Conservation (phyloP, 2,113 vertebrate species). For the Promerops cafer region DNA sequence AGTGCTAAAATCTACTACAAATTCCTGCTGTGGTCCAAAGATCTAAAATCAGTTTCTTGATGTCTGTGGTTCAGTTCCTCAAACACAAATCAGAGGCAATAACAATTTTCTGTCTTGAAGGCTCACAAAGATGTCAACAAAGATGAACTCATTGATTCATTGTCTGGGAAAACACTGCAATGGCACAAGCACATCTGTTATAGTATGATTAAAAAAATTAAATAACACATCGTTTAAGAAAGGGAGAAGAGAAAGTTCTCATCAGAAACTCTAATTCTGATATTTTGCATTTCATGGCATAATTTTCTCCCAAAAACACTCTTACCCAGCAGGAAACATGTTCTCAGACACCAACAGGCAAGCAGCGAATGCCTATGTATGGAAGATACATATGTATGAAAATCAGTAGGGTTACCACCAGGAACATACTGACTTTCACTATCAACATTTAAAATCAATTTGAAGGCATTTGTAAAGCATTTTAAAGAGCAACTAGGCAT, state of each 20-base stretch:
- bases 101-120: not conserved
- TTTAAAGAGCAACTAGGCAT: slow-evolving; percentile 78
- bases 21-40: not conserved
- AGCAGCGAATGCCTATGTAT: not conserved
- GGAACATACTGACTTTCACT: slow-evolving; percentile 57
- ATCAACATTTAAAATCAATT: slow-evolving; percentile 77
- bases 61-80: not conserved
- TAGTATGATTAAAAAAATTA: not conserved
- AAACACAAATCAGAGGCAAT: not conserved
- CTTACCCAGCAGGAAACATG: not conserved
- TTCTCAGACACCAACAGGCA: not conserved
- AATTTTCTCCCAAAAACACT: not conserved
- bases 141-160: not conserved
- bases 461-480: slow-evolving; percentile 76
- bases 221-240: not conserved
- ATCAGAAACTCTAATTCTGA: not conserved
- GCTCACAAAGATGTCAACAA: not conserved
- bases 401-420: slow-evolving; percentile 26
- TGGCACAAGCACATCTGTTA: not conserved
- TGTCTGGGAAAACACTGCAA: not conserved
- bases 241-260: not conserved
- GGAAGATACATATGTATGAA: slow-evolving; percentile 19
- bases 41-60: not conserved
- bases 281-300: not conserved
- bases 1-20: not conserved